A percentile compares a stretch with the other conserved stretches of the same genome.
These are phyloP conservation scores for Eristalis intricaria DNA, from an alignment of 2,888 invertebrate species.

Conservation along the genomic window DNA sequence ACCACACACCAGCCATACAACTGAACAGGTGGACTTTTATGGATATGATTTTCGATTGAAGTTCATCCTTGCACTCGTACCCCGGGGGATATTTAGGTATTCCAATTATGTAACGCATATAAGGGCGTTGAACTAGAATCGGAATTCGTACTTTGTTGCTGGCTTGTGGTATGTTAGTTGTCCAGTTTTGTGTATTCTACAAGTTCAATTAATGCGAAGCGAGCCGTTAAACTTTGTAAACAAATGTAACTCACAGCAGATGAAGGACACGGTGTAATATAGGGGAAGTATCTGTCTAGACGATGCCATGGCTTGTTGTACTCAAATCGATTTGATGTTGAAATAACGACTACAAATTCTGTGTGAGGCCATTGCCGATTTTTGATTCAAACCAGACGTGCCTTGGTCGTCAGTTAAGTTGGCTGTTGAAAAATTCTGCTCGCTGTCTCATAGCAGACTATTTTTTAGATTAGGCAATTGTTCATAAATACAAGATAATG, in stretches of 20 bases:
- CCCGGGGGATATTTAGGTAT: slow-evolving; percentile 59
- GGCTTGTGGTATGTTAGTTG: slow-evolving; percentile 46
- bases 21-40: slow-evolving; percentile 68
- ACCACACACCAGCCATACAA: background rate
- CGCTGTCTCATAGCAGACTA: no score
- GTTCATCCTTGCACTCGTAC: slow-evolving; percentile 53
- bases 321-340: background rate
- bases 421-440: no score
- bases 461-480: no score
- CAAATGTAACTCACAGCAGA: background rate
- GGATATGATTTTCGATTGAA: slow-evolving; percentile 64
- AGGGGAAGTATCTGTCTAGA: background rate
- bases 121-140: slow-evolving; percentile 23
- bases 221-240: slow-evolving; percentile 16
- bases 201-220: slow-evolving; percentile 12
- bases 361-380: background rate
- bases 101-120: slow-evolving; percentile 65
- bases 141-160: slow-evolving; percentile 40
- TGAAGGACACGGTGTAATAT: background rate
- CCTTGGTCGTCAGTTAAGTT: no score
- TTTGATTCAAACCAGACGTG: background rate
- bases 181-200: background rate
- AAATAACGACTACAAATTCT: background rate
- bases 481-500: no score
- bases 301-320: background rate